phyloP scores from a whole-genome alignment of 2,888 invertebrate species.

The Girardia tigrina region DNA sequence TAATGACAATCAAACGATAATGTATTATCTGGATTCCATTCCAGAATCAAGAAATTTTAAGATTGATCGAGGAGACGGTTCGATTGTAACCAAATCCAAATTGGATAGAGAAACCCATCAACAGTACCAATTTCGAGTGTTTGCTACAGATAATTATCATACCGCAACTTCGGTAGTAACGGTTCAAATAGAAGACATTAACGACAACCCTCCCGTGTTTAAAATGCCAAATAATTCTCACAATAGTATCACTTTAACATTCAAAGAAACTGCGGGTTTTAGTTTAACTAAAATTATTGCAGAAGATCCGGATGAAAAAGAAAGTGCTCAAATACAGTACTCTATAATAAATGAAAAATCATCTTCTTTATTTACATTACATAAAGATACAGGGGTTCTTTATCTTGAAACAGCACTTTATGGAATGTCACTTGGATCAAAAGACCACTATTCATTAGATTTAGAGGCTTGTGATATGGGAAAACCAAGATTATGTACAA shows the following conservation, averaged over 20 bases:
- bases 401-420: constrained; percentile 5
- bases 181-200: background rate
- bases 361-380: background rate
- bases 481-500: background rate
- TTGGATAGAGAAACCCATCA: background rate
- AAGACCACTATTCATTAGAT: constrained; percentile 9
- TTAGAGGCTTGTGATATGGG: background rate
- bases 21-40: background rate
- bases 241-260: background rate
- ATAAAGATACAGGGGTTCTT: constrained; percentile 19
- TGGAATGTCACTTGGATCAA: background rate
- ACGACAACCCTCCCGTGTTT: background rate
- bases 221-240: background rate
- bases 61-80: background rate
- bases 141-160: constrained; percentile 7
- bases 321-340: constrained; percentile 9
- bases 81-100: constrained; percentile 15
- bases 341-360: constrained; percentile 2
- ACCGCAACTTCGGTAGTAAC: background rate
- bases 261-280: background rate
- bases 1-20: background rate
- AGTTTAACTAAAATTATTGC: background rate
- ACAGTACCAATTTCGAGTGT: constrained; percentile 5
- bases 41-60: background rate
- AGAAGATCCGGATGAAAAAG: constrained; percentile 2